Evolutionary conservation across 2,888 invertebrate species (phyloP), one percentile per base, ranked within the genome.

Genomic region (Carterocephalus palaemon): DNA sequence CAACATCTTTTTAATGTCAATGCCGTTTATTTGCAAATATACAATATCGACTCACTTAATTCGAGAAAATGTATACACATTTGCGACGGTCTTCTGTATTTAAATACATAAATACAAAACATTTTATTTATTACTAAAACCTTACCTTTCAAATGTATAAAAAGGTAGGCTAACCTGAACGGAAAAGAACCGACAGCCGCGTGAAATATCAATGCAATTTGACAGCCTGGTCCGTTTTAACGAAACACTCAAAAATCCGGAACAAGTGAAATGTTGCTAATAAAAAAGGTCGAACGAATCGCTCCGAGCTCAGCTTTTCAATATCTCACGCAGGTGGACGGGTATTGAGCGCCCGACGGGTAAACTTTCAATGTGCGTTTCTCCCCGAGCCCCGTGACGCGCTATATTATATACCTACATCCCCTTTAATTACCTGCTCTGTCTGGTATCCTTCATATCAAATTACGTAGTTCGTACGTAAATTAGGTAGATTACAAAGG

Each of bases 281-380:
- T 50, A 53, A 55, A 53, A 79, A 81, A 78, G 80, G 80, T n/a
- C n/a, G n/a, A n/a, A n/a, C 71, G 71, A 64, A 76, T 74, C 62
- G 77, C 74, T 67, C 53, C 53, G 62, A 70, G 75, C 70, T 69
- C 70, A 71, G 76, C n/a, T 78, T 81, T 80, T 81, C 81, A 82
- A 82, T 82, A 82, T 82, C 50, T 54, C 52, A 52, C 29, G 47
- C 46, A 46, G 49, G 52, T 49, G 26, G 16, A 9, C 37, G n/a
- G 36, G 39, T 8, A 47, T 46, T 46, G 46, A n/a, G 43, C 24
- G 45, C 41, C 23, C 26, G 24, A 34, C 46, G 22, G 26, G 45
- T 48, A 45, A 48, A 52, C 36, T 39, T 37, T 22, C 32, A 46
- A 51, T 42, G 46, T 48, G 39, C 16, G 16, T 24, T 22, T 23